phyloP scores from a whole-genome alignment of 2,888 invertebrate species.

The Sisyra nigra region DNA sequence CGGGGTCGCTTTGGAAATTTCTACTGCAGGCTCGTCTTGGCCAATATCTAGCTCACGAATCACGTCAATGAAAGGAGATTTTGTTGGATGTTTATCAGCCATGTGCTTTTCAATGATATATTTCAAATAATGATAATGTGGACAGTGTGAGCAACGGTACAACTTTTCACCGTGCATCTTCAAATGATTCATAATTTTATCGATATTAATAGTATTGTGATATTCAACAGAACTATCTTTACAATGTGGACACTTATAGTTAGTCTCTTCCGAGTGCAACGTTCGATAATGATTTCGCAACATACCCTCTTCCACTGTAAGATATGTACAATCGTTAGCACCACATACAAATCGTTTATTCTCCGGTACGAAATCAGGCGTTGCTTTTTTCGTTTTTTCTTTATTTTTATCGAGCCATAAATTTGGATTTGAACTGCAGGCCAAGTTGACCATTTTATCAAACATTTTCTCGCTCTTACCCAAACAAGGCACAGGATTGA shows the following conservation, averaged over 20 bases:
- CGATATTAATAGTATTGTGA: constrained; percentile 30
- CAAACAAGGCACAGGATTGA: constrained; percentile 69
- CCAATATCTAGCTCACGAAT: constrained; percentile 27
- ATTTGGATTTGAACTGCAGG: constrained; percentile 39
- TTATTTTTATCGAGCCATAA: too few species aligned
- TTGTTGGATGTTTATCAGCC: constrained; percentile 39
- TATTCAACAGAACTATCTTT: constrained; percentile 33
- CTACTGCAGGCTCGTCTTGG: constrained; percentile 16
- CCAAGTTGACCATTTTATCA: constrained; percentile 71
- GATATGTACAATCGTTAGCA: constrained; percentile 49
- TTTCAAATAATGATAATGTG: constrained; percentile 44
- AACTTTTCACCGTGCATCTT: constrained; percentile 57
- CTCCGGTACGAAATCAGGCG: constrained; percentile 22
- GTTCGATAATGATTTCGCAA: constrained; percentile 56
- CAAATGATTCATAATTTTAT: constrained; percentile 53
- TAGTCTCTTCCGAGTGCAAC: constrained; percentile 41
- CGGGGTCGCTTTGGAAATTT: constrained; percentile 19
- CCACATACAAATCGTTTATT: constrained; percentile 53
- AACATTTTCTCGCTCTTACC: constrained; percentile 66
- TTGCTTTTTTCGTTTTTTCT: too few species aligned
- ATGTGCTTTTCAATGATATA: constrained; percentile 50
- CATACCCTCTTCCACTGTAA: constrained; percentile 54
- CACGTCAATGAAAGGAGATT: constrained; percentile 29
- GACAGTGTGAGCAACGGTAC: constrained; percentile 56
- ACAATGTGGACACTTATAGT: constrained; percentile 59